Conservation (phyloP, 2,888 invertebrate species). For the Andrena chrysosceles region DNA sequence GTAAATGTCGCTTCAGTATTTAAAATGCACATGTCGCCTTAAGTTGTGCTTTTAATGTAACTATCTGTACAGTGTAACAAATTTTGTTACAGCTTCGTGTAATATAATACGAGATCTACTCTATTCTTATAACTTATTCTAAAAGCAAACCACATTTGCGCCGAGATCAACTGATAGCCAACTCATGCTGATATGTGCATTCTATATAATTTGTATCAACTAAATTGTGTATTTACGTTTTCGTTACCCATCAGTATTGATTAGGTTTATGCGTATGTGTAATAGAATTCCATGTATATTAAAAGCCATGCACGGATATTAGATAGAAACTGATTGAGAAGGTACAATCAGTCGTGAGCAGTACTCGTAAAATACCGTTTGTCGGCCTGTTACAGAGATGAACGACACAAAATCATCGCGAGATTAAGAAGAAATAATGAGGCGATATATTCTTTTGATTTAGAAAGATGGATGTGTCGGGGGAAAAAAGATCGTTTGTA, state of each 20-base stretch:
- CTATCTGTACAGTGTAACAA: constrained; percentile 36
- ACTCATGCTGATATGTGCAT: constrained; percentile 60
- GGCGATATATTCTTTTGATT: constrained; percentile 17
- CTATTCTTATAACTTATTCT: constrained; percentile 44
- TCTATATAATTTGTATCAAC: constrained; percentile 58
- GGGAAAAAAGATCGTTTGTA: constrained; percentile 30
- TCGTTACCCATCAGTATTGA: constrained; percentile 68
- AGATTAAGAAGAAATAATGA: constrained; percentile 17
- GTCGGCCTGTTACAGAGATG: constrained; percentile 31
- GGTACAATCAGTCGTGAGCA: constrained; percentile 46
- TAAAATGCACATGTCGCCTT: constrained; percentile 57
- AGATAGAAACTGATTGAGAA: constrained; percentile 46
- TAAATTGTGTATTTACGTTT: constrained; percentile 57
- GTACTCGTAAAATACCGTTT: constrained; percentile 51
- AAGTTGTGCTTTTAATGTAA: constrained; percentile 58
- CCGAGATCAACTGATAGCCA: constrained; percentile 33
- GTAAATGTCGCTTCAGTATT: constrained; percentile 60
- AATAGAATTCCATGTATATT: constrained; percentile 51
- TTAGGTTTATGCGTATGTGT: constrained; percentile 54
- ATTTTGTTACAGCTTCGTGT: constrained; percentile 49
- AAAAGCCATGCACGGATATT: constrained; percentile 51
- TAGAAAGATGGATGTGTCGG: constrained; percentile 15
- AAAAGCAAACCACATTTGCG: constrained; percentile 37
- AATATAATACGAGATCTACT: constrained; percentile 42
- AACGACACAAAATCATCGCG: constrained; percentile 17